phyloP scores from a whole-genome alignment of 1,140 invertebrate species.

The Musca domestica region DNA sequence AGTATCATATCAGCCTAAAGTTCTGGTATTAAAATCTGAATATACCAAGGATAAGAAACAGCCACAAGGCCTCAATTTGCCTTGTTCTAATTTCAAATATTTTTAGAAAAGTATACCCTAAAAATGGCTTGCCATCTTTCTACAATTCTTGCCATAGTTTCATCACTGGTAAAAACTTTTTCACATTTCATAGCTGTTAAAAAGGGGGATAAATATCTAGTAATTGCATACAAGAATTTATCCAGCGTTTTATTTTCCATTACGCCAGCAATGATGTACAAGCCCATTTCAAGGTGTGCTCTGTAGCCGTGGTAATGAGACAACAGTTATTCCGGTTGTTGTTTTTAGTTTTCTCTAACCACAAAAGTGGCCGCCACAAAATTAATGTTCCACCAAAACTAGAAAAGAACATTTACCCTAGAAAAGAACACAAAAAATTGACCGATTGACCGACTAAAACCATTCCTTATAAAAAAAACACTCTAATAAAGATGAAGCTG shows the following conservation, averaged over 20 bases:
- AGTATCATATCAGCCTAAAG: no score
- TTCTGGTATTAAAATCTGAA: no score
- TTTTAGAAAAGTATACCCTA: no score
- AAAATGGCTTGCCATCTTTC: neutral
- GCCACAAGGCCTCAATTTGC: no score
- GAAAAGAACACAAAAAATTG: no score
- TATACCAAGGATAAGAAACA: no score
- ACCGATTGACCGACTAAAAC: slow-evolving; percentile 16
- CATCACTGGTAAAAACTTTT: neutral
- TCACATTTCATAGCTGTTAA: no score
- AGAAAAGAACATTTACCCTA: slow-evolving; percentile 5
- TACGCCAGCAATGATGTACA: neutral
- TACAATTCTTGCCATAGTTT: neutral
- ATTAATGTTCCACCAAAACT: neutral
- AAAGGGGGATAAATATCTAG: no score
- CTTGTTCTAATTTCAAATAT: no score
- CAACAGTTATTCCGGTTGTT: neutral
- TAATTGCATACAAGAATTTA: no score
- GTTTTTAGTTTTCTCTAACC: neutral
- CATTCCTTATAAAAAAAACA: no score
- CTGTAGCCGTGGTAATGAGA: neutral
- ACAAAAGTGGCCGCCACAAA: neutral
- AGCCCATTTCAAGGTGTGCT: slow-evolving; percentile 8
- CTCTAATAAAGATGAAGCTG: no score
- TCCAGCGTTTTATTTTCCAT: neutral